These are phyloP conservation scores for Pseudoatta argentina DNA, from an alignment of 1,140 invertebrate species.

Conservation along the genomic window DNA sequence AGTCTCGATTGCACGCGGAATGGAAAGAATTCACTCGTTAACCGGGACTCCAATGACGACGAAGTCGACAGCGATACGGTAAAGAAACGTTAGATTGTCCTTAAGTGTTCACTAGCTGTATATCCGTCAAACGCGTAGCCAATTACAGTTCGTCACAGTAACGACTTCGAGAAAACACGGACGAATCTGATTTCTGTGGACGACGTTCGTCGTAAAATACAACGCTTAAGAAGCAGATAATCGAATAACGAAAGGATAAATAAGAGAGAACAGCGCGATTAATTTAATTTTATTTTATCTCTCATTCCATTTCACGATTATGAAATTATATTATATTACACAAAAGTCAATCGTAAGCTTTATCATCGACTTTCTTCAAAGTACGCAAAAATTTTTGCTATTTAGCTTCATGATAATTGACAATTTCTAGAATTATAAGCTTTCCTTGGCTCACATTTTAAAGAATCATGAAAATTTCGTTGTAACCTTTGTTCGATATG, in stretches of 20 bases:
- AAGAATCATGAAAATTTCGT: not conserved
- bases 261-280: not conserved
- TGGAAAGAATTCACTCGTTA: slow-evolving; percentile 40
- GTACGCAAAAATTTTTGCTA: not conserved
- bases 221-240: not conserved
- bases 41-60: slow-evolving; percentile 31
- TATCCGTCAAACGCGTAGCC: slow-evolving; percentile 78
- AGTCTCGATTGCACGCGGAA: slow-evolving; percentile 28
- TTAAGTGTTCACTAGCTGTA: slow-evolving; percentile 11
- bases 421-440: not conserved
- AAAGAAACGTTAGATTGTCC: slow-evolving; percentile 12
- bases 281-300: not conserved
- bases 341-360: not conserved
- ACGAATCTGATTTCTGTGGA: not conserved
- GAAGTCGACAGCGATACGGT: not conserved
- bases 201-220: not conserved
- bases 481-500: not conserved
- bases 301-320: not conserved
- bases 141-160: slow-evolving; percentile 73
- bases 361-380: not conserved
- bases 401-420: not conserved
- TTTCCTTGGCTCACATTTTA: not conserved
- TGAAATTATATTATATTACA: not conserved
- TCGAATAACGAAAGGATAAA: slow-evolving; percentile 5
- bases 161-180: slow-evolving; percentile 26